Conservation (phyloP, 2,113 vertebrate species). For the Lagopus muta region DNA sequence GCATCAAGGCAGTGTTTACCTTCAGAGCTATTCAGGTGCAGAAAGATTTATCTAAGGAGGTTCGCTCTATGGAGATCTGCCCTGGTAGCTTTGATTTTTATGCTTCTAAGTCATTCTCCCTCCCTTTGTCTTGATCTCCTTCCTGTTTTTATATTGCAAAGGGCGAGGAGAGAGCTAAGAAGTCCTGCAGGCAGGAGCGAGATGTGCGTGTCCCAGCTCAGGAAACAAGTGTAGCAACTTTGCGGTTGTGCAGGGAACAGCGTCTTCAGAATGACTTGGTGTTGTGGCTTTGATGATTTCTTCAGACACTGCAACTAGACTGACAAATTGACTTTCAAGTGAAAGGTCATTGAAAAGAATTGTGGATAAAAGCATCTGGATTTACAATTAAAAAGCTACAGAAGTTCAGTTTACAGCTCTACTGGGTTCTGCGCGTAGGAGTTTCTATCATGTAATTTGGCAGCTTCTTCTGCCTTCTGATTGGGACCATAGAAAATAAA, state of each 20-base stretch:
- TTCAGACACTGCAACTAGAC: conserved; percentile 76
- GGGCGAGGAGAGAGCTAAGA: background rate
- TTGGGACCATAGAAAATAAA: conserved; percentile 74
- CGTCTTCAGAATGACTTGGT: conserved; percentile 43
- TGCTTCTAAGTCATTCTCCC: background rate
- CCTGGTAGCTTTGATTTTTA: background rate
- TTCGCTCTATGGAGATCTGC: fast-evolving
- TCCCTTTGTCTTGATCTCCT: background rate
- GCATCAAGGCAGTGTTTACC: background rate
- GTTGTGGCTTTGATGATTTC: conserved; percentile 79
- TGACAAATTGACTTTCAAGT: conserved; percentile 82
- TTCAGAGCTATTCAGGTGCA: background rate
- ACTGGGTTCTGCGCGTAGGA: conserved; percentile 60
- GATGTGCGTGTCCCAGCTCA: background rate
- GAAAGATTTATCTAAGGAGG: background rate
- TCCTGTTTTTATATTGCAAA: background rate
- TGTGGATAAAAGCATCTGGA: conserved; percentile 78
- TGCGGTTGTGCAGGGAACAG: conserved; percentile 6
- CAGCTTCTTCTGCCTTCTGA: conserved; percentile 61
- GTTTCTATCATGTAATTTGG: conserved; percentile 68
- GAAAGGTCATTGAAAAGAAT: conserved; percentile 76
- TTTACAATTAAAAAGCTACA: conserved; percentile 75
- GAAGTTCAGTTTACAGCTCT: conserved; percentile 67
- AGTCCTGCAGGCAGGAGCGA: background rate
- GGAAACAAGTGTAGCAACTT: conserved; percentile 19